A percentile compares a stretch with the other conserved stretches of the same genome.
Conservation (phyloP, 2,888 invertebrate genomes). For the Venusia cambrica region DNA sequence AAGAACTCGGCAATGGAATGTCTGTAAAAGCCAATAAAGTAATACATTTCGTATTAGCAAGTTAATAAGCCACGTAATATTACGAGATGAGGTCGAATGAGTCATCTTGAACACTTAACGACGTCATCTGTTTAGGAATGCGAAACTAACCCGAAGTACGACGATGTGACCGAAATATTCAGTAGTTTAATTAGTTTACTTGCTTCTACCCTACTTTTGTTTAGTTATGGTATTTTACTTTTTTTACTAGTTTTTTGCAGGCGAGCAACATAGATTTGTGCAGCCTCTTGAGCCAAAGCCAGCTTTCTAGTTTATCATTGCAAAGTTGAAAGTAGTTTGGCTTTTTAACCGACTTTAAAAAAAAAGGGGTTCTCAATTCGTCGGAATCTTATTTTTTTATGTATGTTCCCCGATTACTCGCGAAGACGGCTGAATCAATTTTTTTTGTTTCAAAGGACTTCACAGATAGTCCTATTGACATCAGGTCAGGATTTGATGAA, state of each 20-base stretch:
- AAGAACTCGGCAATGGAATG: conserved; percentile 4
- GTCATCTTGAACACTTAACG: conserved; percentile 19
- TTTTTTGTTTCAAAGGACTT: too few relatives aligned
- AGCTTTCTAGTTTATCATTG: conserved; percentile 9
- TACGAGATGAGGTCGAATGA: conserved; percentile 15
- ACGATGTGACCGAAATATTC: conserved; percentile 32
- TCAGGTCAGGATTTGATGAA: too few relatives aligned
- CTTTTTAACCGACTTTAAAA: too few relatives aligned
- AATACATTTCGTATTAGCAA: conserved; percentile 7
- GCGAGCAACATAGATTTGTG: too few relatives aligned
- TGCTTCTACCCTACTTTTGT: conserved; percentile 20
- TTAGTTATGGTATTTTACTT: too few relatives aligned
- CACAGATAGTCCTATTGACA: too few relatives aligned
- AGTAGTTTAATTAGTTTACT: conserved; percentile 26
- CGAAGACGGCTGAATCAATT: too few relatives aligned
- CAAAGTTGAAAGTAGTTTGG: neutral
- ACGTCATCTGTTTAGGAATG: conserved; percentile 23
- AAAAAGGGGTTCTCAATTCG: too few relatives aligned
- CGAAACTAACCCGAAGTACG: conserved; percentile 25
- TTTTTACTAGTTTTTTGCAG: too few relatives aligned
- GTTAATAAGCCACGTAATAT: conserved; percentile 17
- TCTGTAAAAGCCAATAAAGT: conserved; percentile 7
- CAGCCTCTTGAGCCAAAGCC: too few relatives aligned
- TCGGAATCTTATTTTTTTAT: too few relatives aligned
- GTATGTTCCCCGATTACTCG: too few relatives aligned